Conservation (phyloP, 2,888 invertebrate species). For the Laspeyria flexula region DNA sequence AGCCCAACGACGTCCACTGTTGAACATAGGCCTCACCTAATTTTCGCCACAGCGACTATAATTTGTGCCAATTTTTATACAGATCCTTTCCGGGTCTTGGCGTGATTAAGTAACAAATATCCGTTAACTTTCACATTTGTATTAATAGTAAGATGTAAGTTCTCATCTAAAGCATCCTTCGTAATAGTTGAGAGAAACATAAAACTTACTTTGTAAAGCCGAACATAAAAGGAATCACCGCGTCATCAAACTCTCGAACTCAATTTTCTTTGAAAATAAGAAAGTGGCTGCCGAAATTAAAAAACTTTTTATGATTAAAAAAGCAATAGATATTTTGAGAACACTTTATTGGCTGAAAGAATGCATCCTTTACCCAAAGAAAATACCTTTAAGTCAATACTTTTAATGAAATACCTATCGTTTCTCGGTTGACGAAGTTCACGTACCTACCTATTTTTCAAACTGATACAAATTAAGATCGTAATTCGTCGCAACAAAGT, state of each 20-base stretch:
- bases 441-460: background rate
- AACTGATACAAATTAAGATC: conserved; percentile 6
- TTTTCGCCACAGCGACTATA: too few species aligned
- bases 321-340: conserved; percentile 5
- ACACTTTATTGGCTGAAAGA: conserved; percentile 15
- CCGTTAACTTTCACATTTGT: too few species aligned
- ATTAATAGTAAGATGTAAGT: too few species aligned
- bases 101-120: too few species aligned
- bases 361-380: conserved; percentile 17
- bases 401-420: conserved; percentile 39
- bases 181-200: background rate
- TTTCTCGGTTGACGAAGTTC: conserved; percentile 11
- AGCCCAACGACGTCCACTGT: too few species aligned
- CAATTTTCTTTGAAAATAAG: background rate
- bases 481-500: conserved; percentile 4
- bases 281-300: background rate
- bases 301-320: conserved; percentile 3
- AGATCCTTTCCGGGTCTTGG: too few species aligned
- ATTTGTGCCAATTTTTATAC: too few species aligned
- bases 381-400: conserved; percentile 27
- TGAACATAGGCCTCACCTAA: too few species aligned
- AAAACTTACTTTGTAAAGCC: background rate
- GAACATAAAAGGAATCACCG: background rate
- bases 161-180: too few species aligned
- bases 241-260: background rate